These are phyloP conservation scores for Chloroceryle amazona DNA, from an alignment of 2,797 vertebrate species.

Conservation along the genomic window DNA sequence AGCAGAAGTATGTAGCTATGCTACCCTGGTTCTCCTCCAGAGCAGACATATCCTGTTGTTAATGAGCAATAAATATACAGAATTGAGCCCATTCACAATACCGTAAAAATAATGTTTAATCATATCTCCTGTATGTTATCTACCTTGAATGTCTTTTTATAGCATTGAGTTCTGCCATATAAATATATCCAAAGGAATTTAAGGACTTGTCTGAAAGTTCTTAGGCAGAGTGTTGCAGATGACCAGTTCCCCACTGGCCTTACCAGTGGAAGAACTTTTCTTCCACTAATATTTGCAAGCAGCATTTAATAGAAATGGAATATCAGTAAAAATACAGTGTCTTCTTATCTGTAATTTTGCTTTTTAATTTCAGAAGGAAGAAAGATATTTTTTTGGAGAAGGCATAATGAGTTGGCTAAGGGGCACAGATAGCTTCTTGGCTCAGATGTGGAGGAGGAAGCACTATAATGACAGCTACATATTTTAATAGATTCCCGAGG, in stretches of 20 bases:
- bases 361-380: slow-evolving; percentile 13
- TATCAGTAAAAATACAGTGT: background rate
- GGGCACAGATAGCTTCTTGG: background rate
- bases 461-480: background rate
- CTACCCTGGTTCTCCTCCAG: background rate
- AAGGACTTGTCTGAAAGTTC: background rate
- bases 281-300: background rate
- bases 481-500: slow-evolving; percentile 20
- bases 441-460: background rate
- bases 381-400: background rate
- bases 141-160: background rate
- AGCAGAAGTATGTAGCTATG: background rate
- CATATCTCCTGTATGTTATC: background rate
- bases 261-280: background rate
- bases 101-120: background rate
- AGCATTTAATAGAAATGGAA: background rate
- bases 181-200: background rate
- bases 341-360: background rate
- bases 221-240: background rate
- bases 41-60: background rate
- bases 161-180: background rate
- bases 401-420: background rate
- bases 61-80: background rate
- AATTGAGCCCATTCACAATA: background rate
- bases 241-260: background rate